Evolutionary conservation across 2,888 invertebrate genomes (phyloP).

Genomic region (Lithophane semibrunnea): DNA sequence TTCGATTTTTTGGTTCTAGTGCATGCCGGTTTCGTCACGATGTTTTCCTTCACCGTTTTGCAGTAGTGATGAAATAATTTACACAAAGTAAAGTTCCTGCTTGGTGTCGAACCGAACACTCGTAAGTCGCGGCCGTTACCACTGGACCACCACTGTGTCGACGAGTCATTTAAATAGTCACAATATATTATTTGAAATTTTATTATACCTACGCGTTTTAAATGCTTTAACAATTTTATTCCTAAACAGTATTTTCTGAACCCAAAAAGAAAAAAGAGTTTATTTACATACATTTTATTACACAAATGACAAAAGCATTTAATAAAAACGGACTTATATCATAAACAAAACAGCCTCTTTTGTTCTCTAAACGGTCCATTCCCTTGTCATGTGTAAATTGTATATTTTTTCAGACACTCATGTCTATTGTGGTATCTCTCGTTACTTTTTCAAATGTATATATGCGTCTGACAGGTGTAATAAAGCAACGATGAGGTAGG

Average conservation of each 20-base stretch:
- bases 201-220: neutral
- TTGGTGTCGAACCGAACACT: too few species aligned
- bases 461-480: slow-evolving; percentile 72
- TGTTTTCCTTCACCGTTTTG: too few species aligned
- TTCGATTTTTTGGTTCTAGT: too few species aligned
- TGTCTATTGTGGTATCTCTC: slow-evolving; percentile 68
- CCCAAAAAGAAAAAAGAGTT: slow-evolving; percentile 5
- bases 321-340: slow-evolving; percentile 53
- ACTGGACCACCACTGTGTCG: too few species aligned
- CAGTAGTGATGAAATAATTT: too few species aligned
- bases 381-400: slow-evolving; percentile 70
- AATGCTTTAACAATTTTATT: slow-evolving; percentile 1
- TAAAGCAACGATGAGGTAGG: slow-evolving; percentile 50
- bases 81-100: too few species aligned
- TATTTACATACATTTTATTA: slow-evolving; percentile 20
- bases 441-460: slow-evolving; percentile 73
- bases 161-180: too few species aligned
- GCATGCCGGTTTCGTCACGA: too few species aligned
- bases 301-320: slow-evolving; percentile 39
- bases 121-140: too few species aligned
- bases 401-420: slow-evolving; percentile 68
- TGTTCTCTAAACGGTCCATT: slow-evolving; percentile 68
- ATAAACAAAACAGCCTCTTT: slow-evolving; percentile 58
- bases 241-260: neutral
- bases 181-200: too few species aligned